Evolutionary conservation across 2,888 invertebrate species (phyloP).

Genomic region (Julus scanicus): DNA sequence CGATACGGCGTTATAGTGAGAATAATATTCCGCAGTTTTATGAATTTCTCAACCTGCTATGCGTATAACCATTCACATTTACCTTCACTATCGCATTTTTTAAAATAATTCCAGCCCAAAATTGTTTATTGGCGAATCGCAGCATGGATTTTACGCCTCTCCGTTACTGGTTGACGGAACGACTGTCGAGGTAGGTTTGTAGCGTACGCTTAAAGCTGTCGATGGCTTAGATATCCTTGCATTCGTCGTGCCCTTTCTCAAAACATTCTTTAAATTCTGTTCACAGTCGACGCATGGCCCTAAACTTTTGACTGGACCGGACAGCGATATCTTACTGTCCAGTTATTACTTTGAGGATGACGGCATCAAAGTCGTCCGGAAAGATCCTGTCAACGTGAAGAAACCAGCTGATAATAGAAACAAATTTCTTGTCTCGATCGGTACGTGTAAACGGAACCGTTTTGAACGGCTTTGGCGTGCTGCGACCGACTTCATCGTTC

Average conservation of each 20-base stretch:
- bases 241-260: no score
- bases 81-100: no score
- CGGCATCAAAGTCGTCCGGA: no score
- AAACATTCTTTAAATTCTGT: no score
- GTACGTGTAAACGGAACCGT: background rate
- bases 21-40: background rate
- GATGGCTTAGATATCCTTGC: no score
- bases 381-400: no score
- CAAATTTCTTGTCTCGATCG: background rate
- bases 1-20: background rate
- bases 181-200: conserved; percentile 80
- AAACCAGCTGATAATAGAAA: background rate
- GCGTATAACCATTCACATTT: no score
- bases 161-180: conserved; percentile 88
- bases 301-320: conserved; percentile 50
- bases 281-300: background rate
- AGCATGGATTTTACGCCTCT: conserved; percentile 88
- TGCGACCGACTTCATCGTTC: no score
- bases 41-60: no score
- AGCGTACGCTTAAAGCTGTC: no score
- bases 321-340: background rate
- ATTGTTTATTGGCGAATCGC: conserved; percentile 89
- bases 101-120: conserved; percentile 86
- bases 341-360: background rate
- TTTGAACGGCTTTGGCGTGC: background rate